Conservation (phyloP, 2,797 vertebrate species). For the Pelodytes ibericus region DNA sequence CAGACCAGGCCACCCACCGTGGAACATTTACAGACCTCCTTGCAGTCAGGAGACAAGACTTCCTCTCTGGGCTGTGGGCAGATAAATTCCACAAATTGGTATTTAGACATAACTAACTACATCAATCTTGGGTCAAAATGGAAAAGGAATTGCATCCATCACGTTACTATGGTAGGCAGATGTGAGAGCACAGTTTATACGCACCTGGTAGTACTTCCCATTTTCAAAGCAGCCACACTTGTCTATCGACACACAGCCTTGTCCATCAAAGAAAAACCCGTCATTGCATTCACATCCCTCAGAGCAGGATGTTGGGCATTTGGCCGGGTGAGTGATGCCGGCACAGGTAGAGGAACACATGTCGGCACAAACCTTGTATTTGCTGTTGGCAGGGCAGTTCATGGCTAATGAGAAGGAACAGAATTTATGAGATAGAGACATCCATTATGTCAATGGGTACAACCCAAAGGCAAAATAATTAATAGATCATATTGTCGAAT, state of each 20-base stretch:
- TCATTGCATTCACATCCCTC: slow-evolving; percentile 80
- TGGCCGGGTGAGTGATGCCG: slow-evolving; percentile 63
- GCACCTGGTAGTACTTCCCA: slow-evolving; percentile 75
- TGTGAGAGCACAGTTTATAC: neutral
- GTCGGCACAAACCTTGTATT: slow-evolving; percentile 76
- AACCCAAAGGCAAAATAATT: too few relatives aligned
- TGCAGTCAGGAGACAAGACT: slow-evolving; percentile 60
- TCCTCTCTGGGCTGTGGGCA: slow-evolving; percentile 60
- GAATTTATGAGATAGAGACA: too few relatives aligned
- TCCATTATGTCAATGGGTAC: too few relatives aligned
- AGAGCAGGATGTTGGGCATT: slow-evolving; percentile 65
- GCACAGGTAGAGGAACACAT: slow-evolving; percentile 70
- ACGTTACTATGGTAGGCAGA: neutral
- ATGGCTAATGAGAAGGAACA: slow-evolving; percentile 69
- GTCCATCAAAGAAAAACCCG: slow-evolving; percentile 73
- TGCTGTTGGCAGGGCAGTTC: slow-evolving; percentile 76
- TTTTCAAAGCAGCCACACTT: slow-evolving; percentile 78
- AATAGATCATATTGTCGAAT: too few relatives aligned
- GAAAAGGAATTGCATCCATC: too few relatives aligned
- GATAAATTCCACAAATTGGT: neutral
- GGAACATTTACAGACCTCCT: slow-evolving; percentile 63
- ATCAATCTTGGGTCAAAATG: neutral
- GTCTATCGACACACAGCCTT: slow-evolving; percentile 68
- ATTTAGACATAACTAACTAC: neutral
- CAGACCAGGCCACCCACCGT: slow-evolving; percentile 55